Base-by-base conservation (phyloP, 2,113 vertebrate genomes). In the Sakesphorus luctuosus region DNA sequence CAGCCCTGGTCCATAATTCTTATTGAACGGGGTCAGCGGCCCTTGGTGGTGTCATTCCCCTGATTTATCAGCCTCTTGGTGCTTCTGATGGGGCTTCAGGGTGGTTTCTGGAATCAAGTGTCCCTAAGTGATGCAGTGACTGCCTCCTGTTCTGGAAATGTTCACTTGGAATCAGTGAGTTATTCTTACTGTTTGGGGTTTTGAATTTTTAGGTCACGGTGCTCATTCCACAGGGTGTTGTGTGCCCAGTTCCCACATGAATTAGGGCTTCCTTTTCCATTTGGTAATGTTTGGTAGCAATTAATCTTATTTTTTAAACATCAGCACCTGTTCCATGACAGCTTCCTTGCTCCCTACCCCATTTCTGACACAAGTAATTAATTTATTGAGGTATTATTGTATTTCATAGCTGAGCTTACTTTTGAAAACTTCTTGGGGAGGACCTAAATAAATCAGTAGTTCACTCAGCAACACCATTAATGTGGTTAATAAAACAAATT, bases 271-370 rank as follows among this genome's bases (percentile, higher is more conserved):
- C 73, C 19, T 80, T 94, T 95, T 86, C 50, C 90, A 38, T 76
- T 95, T 92, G 73, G 78, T 77, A 93, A 36, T 71, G 43, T 79
- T 95, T 87, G 90, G 38, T 80, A 91, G n/a, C 65, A 69, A 65
- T 87, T 95, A 61, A 75, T 75, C 50, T n/a, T 91, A 24, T 73
- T 90, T 96, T 93, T 95, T 74, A 96, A 94, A 84, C 24, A 95
- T 69, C 73, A 96, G 20, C 85, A 87, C 72, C 69, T 93, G 49
- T 78, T 93, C 59, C 10, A 18, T 80, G 93, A 79, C 58, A 89
- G 46, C 58, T 85, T 91, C 36, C 63, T 69, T 82, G 62, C 47
- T 91, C 36, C 72, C 29, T 88, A 23, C 12, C 38, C 25, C 3
- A n/a, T 81, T 87, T 87, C 89, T 94, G 91, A 69, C 43, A 75